Base-by-base conservation (phyloP, 2,113 vertebrate species). In the Megalops atlanticus region DNA sequence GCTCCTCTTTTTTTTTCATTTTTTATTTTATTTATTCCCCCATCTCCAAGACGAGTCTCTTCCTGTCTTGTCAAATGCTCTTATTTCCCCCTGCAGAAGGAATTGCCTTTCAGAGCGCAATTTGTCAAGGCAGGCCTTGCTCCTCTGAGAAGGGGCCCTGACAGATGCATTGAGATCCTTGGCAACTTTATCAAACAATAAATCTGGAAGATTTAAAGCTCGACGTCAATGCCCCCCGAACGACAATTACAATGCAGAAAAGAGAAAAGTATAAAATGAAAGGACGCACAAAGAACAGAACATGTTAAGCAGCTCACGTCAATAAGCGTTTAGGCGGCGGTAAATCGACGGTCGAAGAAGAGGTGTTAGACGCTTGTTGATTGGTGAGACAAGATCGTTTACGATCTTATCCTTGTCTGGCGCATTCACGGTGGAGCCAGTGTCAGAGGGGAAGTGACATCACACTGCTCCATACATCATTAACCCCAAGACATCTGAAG, bases 91-190 rank as follows among this genome's bases (percentile, higher is more conserved):
- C 73, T 95, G 91, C 92, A 91, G 82, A 87, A 91, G 88, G 93
- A 86, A 89, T 86, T 90, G 8, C 93, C 92, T 93, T 84, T 93
- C 93, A 93, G 92, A 95, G 94, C 93, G 93, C 92, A 94, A 94
- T 95, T 94, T 96, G 95, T 95, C 94, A 95, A 92, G 89, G 89
- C 45, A 91, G 92, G 94, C 92, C 91, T 92, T 94, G 92, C 91
- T 91, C 88, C 87, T 84, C 81, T 80, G 80, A 77, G 79, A 89
- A 92, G 93, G 92, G 92, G 90, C 93, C 90, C 89, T 92, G 87
- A 85, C 84, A 79, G 84, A 31, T 78, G 27, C 82, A 79, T 79
- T 87, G 90, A 94, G 94, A 93, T 90, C 89, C 87, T 88, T 74
- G 0, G 90, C 33, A 90, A 94, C 92, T 96, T 95, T 94, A 95